These are phyloP conservation scores for Terrapene triunguis DNA, from an alignment of 2,113 vertebrate species.

Conservation along the genomic window DNA sequence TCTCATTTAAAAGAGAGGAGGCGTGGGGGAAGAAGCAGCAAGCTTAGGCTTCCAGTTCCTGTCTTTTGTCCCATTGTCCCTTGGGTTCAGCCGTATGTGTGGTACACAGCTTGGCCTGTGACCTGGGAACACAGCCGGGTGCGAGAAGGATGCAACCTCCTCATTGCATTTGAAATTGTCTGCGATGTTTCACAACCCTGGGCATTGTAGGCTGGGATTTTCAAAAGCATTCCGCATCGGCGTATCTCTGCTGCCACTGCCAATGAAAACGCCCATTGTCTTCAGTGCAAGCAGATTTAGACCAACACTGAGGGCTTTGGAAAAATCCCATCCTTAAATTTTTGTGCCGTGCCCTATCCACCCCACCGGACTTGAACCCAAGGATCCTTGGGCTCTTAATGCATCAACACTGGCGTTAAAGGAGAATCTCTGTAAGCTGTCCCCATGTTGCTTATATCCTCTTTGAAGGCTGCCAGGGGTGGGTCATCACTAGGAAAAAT, in stretches of 20 bases:
- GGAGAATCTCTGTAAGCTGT: not conserved
- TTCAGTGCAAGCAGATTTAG: not conserved
- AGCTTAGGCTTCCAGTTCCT: not conserved
- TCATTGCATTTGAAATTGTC: not conserved
- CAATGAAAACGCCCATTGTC: not conserved
- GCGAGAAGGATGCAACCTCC: not conserved
- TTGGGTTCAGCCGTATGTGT: not conserved
- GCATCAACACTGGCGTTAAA: not conserved
- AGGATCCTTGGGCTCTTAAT: not conserved
- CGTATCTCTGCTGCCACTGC: not conserved
- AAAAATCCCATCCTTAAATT: not conserved
- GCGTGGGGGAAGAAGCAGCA: not conserved
- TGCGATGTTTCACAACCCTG: not conserved
- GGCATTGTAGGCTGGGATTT: not conserved
- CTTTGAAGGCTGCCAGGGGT: not conserved
- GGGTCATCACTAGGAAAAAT: not conserved
- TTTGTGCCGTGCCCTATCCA: not conserved
- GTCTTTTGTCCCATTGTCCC: not conserved
- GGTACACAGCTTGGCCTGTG: not conserved
- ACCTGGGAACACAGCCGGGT: accelerated
- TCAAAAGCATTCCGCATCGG: not conserved
- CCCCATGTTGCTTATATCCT: not conserved
- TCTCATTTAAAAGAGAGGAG: not conserved
- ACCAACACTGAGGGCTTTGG: not conserved
- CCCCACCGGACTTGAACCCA: not conserved